These are phyloP conservation scores for Coenonympha arcania DNA, from an alignment of 2,888 invertebrate species.

Conservation along the genomic window DNA sequence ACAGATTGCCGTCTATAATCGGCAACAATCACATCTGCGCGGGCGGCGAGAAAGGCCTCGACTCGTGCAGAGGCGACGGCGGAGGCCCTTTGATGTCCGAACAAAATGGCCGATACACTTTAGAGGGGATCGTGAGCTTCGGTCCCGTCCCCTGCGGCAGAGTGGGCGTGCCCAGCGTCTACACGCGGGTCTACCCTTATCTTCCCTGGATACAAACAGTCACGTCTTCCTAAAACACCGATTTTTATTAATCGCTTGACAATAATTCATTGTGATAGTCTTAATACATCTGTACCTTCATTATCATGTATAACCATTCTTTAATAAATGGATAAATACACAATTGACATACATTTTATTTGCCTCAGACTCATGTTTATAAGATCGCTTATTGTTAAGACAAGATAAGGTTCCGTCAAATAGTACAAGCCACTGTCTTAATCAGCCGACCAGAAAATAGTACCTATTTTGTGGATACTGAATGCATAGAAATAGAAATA, in stretches of 20 bases:
- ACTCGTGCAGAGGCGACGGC: constrained; percentile 79
- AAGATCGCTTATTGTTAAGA: too few species aligned
- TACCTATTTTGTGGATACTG: too few species aligned
- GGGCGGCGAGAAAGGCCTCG: constrained; percentile 68
- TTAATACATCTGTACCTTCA: background rate
- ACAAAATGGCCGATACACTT: constrained; percentile 20
- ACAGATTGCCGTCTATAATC: constrained; percentile 15
- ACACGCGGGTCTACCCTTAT: constrained; percentile 30
- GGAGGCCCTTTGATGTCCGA: constrained; percentile 77
- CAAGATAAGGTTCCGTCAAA: too few species aligned
- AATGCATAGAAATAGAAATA: too few species aligned
- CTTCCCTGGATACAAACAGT: constrained; percentile 29
- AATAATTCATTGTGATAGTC: background rate
- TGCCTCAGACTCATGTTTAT: too few species aligned
- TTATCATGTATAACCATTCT: too few species aligned
- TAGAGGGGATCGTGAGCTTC: constrained; percentile 31
- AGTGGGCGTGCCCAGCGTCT: constrained; percentile 29
- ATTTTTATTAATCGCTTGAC: background rate
- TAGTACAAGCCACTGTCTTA: too few species aligned
- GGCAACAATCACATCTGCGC: constrained; percentile 35
- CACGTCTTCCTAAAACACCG: constrained; percentile 9
- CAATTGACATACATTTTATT: too few species aligned
- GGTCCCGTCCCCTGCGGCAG: constrained; percentile 29
- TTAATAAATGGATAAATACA: too few species aligned
- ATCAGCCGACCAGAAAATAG: too few species aligned